phyloP scores from a whole-genome alignment of 2,888 invertebrate genomes.

The Sclerodermus sp. region DNA sequence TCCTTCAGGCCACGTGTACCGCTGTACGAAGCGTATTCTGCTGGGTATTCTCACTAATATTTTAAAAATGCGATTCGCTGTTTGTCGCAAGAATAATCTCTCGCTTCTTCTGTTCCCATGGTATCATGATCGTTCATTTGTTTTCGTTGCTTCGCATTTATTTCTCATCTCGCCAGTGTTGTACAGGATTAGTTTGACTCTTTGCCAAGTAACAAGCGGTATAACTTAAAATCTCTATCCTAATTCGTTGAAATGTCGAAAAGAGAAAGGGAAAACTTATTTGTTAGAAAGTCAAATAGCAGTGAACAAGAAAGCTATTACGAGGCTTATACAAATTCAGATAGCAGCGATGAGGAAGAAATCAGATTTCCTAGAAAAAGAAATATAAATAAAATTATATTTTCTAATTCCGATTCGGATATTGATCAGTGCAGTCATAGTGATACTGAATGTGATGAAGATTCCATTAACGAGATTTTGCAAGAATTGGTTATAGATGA shows the following conservation, averaged over 20 bases:
- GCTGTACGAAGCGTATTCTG: slow-evolving; percentile 9
- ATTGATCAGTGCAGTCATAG: slow-evolving; percentile 16
- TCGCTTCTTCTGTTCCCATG: slow-evolving; percentile 6
- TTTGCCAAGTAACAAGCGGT: slow-evolving; percentile 12
- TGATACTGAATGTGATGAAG: slow-evolving; percentile 18
- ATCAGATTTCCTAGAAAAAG: slow-evolving; percentile 10
- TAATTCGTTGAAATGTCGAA: slow-evolving; percentile 14
- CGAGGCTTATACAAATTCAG: slow-evolving; percentile 15
- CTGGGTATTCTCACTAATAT: slow-evolving; percentile 9
- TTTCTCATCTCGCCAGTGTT: slow-evolving; percentile 7
- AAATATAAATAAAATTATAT: slow-evolving; percentile 19
- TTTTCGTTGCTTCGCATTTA: slow-evolving; percentile 5
- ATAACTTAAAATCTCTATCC: slow-evolving; percentile 11
- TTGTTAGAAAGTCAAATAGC: slow-evolving; percentile 9
- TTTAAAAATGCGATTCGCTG: slow-evolving; percentile 9
- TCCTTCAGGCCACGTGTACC: slow-evolving; percentile 11
- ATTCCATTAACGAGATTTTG: slow-evolving; percentile 19
- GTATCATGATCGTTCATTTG: slow-evolving; percentile 5
- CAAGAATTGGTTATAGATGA: slow-evolving; percentile 17
- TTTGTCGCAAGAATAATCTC: slow-evolving; percentile 6
- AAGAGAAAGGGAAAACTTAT: slow-evolving; percentile 14
- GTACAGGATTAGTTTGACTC: slow-evolving; percentile 14
- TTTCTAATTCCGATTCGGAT: slow-evolving; percentile 19
- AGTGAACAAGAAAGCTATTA: slow-evolving; percentile 10
- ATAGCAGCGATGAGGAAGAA: slow-evolving; percentile 19